These are phyloP conservation scores for Perizoma flavofasciatum DNA, from an alignment of 2,888 invertebrate species.

Conservation along the genomic window DNA sequence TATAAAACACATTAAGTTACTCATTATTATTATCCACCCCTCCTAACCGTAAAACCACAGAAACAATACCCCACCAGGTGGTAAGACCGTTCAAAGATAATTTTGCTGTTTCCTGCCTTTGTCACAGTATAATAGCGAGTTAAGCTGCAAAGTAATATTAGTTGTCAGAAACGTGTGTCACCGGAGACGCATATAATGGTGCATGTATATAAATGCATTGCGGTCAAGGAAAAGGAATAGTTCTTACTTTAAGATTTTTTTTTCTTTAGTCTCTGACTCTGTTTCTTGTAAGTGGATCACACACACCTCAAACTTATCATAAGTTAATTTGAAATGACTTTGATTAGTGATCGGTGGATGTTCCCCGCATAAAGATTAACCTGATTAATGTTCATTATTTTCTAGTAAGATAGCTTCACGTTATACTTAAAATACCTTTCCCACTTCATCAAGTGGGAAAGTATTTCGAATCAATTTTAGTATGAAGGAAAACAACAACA, in stretches of 20 bases:
- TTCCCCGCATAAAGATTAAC: too few relatives aligned
- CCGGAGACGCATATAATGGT: conserved; percentile 20
- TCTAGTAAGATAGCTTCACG: too few relatives aligned
- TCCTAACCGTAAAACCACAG: conserved; percentile 9
- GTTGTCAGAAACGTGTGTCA: conserved; percentile 26
- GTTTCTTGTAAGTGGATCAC: too few relatives aligned
- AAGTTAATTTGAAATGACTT: too few relatives aligned
- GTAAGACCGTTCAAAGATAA: conserved; percentile 31
- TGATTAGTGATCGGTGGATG: too few relatives aligned
- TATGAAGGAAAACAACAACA: too few relatives aligned
- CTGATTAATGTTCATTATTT: too few relatives aligned
- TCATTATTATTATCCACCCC: neutral
- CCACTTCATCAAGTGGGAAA: too few relatives aligned
- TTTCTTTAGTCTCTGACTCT: neutral
- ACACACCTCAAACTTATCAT: too few relatives aligned
- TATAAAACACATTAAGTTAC: too few relatives aligned
- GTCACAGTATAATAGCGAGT: conserved; percentile 23
- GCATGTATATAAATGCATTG: conserved; percentile 15
- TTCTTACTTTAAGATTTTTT: neutral
- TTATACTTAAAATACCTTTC: too few relatives aligned
- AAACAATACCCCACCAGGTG: conserved; percentile 27
- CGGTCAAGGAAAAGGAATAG: conserved; percentile 18
- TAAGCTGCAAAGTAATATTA: neutral
- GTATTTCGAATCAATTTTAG: too few relatives aligned
- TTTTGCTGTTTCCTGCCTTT: conserved; percentile 38